phyloP scores from a whole-genome alignment of 2,797 vertebrate species.

The Myoxocephalus aenaeus region DNA sequence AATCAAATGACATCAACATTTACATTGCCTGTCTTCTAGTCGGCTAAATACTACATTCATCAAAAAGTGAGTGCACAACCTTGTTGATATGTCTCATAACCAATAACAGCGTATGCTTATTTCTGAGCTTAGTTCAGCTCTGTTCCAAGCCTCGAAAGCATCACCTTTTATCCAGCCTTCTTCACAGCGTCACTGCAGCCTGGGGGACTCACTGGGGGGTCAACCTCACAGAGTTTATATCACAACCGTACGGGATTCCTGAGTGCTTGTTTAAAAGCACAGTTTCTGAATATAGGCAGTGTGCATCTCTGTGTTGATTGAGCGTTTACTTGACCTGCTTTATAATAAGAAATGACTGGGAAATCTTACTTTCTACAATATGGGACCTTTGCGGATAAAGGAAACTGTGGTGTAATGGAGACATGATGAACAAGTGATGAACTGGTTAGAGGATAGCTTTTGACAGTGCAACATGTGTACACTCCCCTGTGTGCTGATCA shows the following conservation, averaged over 20 bases:
- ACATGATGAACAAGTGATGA: constrained; percentile 25
- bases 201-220: no score
- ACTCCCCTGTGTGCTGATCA: constrained; percentile 44
- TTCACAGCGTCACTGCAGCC: no score
- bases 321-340: background rate
- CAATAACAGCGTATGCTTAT: constrained; percentile 1
- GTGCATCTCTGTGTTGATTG: background rate
- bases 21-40: background rate
- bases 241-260: no score
- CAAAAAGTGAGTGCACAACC: background rate
- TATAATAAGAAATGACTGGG: background rate
- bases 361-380: no score
- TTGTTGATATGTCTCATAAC: constrained; percentile 1
- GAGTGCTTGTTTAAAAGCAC: no score
- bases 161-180: background rate
- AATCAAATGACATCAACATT: background rate
- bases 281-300: background rate
- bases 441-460: constrained; percentile 23
- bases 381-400: background rate
- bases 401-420: constrained; percentile 6
- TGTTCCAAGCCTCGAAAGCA: background rate
- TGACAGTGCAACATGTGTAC: constrained; percentile 42
- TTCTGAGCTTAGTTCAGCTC: background rate
- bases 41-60: background rate
- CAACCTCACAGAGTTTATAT: no score